Base-by-base conservation (phyloP, 2,888 invertebrate species). In the Ceratothoa steindachneri region DNA sequence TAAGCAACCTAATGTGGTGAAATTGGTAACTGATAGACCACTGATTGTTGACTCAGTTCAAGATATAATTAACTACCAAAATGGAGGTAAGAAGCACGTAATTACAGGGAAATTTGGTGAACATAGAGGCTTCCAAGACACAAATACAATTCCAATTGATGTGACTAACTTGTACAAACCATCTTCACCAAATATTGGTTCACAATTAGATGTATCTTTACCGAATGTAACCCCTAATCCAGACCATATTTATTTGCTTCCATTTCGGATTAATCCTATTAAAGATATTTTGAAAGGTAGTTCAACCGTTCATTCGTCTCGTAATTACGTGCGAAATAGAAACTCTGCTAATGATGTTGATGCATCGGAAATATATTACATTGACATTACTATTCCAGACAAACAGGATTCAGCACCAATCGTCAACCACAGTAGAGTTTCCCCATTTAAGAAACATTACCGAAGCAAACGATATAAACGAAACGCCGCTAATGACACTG, bases 321-420 rank as follows among this genome's bases (percentile, higher is more conserved):
- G 22, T 60, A 15, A 24, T 22, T 60, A 22, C 22, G 1, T 24
- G 19, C n/a, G 24, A 22, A 22, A 9, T 24, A 15, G 24, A 12
- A 22, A 22, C 12, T 24, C 60, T 60, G 24, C n/a, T 12, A 2
- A 60, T 24, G 60, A 60, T 60, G n/a, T 24, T 22, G 60, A 60
- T 60, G 24, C 60, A 22, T 60, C 60, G 12, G 60, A 60, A 60
- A 60, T 78, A 7, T 78, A 75, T 51, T 78, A 78, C 69, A 78
- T 78, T 75, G 78, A 78, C 24, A 78, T 78, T 73, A 78, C 78
- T 71, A 68, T 78, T 78, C 78, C 78, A 78, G 78, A 75, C 15
- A 68, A 71, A 19, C 19, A 31, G 3, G 67, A 65, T 51, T 73
- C 64, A 22, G 29, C 22, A n/a, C 73, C 75, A 9, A 67, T 55